Conservation (phyloP, 2,888 invertebrate genomes). For the Sarcophaga rosellei region DNA sequence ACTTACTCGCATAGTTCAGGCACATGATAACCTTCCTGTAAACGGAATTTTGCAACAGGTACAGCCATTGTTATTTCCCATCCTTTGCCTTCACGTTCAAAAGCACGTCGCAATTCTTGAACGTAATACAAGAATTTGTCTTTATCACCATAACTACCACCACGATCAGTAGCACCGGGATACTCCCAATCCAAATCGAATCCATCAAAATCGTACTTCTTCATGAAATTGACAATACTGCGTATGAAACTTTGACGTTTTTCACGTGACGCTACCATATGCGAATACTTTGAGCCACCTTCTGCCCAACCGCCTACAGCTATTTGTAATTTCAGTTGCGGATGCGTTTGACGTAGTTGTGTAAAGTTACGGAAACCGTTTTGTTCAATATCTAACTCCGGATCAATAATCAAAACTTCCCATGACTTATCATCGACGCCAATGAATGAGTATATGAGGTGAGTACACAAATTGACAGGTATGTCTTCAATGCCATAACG, state of each 20-base stretch:
- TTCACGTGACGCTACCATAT: slow-evolving; percentile 88
- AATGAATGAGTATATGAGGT: slow-evolving; percentile 93
- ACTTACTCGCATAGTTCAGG: slow-evolving; percentile 93
- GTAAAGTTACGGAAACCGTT: slow-evolving; percentile 91
- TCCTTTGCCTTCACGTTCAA: slow-evolving; percentile 87
- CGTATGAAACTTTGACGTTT: slow-evolving; percentile 87
- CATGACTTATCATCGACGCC: slow-evolving; percentile 90
- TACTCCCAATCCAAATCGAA: slow-evolving; percentile 96
- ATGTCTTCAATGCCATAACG: slow-evolving; percentile 92
- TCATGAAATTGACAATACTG: slow-evolving; percentile 89
- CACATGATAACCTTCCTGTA: slow-evolving; percentile 95
- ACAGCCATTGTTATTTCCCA: slow-evolving; percentile 96
- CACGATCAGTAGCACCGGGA: slow-evolving; percentile 93
- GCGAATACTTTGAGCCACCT: slow-evolving; percentile 93
- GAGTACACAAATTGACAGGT: slow-evolving; percentile 91
- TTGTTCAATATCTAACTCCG: slow-evolving; percentile 89
- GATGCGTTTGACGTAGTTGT: slow-evolving; percentile 86
- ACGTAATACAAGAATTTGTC: slow-evolving; percentile 91
- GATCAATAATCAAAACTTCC: slow-evolving; percentile 90
- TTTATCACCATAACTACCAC: slow-evolving; percentile 92
- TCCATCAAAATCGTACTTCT: slow-evolving; percentile 90
- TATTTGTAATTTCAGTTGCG: slow-evolving; percentile 88
- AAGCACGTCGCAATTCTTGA: slow-evolving; percentile 90
- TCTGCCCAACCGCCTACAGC: slow-evolving; percentile 96
- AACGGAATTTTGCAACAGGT: slow-evolving; percentile 91